Evolutionary conservation across 2,888 invertebrate genomes (phyloP), one percentile per base, ranked within the genome.

Genomic region (Drosophila greeni): DNA sequence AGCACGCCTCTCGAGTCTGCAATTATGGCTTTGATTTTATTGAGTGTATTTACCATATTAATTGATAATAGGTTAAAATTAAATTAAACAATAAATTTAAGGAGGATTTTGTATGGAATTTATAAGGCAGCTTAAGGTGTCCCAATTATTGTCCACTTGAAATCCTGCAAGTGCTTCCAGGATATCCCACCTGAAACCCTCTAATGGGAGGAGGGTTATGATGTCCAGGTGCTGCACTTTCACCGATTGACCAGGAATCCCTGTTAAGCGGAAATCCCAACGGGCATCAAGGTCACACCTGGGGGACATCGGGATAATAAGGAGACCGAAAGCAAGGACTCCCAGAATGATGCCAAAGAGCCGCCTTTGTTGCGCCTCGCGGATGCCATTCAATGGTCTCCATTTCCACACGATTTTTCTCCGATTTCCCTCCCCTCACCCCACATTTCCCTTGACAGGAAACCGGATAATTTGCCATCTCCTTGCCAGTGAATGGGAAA

Each of bases 401-500:
- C 43, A 56, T 56, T 59, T 55, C 59, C 43, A 29, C 58, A 29
- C 40, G 16, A 39, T 39, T n/a, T 31, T 20, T 7, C 16, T 23
- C n/a, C n/a, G n/a, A n/a, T n/a, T n/a, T n/a, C n/a, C n/a, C n/a
- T 1, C 2, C 23, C 5, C 31, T 0, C 14, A 8, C 6, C 29
- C 9, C 18, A 14, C 16, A 11, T 37, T 52, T 24, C 16, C 52
- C 2, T 37, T 43, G 18, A 31, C n/a, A 24, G 53, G 61, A 51
- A 72, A 72, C 76, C 72, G 79, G 76, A 78, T 78, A 76, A 76
- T 78, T 78, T 78, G 72, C 59, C 29, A 40, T 24, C 37, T 33
- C 56, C 23, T 36, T 36, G 20, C 2, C 18, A 40, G n/a, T 48
- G 34, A 54, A 18, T 54, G 53, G 31, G 1, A 12, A n/a, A 31